A percentile compares a stretch with the other conserved stretches of the same genome.
Conservation (phyloP, 2,113 vertebrate genomes). For the Theristicus caerulescens region DNA sequence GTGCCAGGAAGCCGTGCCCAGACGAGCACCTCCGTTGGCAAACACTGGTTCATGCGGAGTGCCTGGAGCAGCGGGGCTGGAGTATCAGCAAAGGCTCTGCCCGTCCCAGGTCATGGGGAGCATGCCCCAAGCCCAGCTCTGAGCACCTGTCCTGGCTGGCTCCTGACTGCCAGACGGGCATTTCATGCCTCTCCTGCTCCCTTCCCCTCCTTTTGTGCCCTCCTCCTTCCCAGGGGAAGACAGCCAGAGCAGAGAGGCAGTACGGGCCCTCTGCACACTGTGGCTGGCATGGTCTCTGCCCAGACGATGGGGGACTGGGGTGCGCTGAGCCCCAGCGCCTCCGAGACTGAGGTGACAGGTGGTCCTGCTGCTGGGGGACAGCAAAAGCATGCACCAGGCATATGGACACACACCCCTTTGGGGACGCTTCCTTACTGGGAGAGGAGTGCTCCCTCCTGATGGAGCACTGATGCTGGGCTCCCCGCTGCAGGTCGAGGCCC, state of each 20-base stretch:
- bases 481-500: accelerated
- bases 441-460: background rate
- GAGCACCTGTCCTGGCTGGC: background rate
- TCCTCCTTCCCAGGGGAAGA: background rate
- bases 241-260: background rate
- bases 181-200: background rate
- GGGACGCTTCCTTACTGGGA: background rate
- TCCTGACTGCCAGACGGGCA: background rate
- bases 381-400: background rate
- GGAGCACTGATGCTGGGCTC: background rate
- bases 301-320: accelerated
- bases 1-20: background rate
- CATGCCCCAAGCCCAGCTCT: accelerated
- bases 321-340: background rate
- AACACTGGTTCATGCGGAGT: accelerated
- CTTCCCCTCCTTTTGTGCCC: background rate
- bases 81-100: background rate
- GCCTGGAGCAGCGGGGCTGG: accelerated
- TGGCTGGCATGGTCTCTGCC: background rate
- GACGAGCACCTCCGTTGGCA: background rate
- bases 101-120: background rate
- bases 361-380: background rate
- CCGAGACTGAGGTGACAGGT: background rate
- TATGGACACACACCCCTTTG: background rate
- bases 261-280: accelerated